These are phyloP conservation scores for Eira barbara DNA, from an alignment of 2,113 vertebrate genomes.

Conservation along the genomic window DNA sequence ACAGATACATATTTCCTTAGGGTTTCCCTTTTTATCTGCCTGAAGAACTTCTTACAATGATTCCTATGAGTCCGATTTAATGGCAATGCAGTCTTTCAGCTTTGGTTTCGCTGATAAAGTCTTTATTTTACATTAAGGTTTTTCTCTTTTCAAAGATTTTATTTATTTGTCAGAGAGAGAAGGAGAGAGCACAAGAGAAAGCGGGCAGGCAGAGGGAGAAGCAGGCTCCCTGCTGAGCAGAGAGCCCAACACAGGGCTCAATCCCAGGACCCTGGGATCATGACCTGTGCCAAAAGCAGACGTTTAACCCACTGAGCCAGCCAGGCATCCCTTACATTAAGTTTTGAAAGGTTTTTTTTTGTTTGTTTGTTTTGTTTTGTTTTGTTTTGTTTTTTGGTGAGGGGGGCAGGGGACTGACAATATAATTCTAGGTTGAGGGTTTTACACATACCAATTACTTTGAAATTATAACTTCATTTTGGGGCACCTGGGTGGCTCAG, in stretches of 20 bases:
- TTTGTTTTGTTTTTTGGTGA: background rate
- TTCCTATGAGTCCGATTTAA: background rate
- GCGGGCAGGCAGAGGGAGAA: too few species aligned
- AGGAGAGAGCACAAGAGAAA: too few species aligned
- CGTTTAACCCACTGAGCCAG: too few species aligned
- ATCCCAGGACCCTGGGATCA: too few species aligned
- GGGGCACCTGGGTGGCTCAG: too few species aligned
- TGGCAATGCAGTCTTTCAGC: background rate
- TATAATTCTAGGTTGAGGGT: background rate
- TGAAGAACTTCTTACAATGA: background rate
- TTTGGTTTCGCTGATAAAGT: background rate
- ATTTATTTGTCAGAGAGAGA: too few species aligned
- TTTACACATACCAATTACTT: background rate
- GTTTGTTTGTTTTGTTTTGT: too few species aligned
- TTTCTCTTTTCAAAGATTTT: too few species aligned
- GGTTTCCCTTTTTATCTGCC: background rate
- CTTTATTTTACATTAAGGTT: background rate
- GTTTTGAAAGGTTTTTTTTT: background rate
- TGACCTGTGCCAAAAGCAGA: too few species aligned
- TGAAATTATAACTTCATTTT: background rate
- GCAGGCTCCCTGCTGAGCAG: too few species aligned
- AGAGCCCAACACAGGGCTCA: too few species aligned
- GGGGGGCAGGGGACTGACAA: background rate
- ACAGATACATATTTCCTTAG: background rate
- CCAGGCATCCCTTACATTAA: background rate